phyloP scores from a whole-genome alignment of 2,797 vertebrate genomes.

The Amblyraja radiata region DNA sequence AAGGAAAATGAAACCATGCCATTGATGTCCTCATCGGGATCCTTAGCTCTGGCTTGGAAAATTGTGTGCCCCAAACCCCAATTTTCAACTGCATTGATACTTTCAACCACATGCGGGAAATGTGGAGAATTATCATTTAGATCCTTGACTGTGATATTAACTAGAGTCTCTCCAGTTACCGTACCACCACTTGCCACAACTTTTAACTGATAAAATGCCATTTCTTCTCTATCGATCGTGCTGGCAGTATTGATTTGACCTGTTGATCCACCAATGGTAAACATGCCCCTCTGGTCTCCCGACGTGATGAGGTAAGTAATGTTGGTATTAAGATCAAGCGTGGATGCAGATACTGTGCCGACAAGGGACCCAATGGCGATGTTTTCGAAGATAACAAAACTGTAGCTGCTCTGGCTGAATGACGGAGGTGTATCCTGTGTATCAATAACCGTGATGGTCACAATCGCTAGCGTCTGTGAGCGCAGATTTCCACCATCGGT shows the following conservation, averaged over 20 bases:
- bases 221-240: conserved; percentile 86
- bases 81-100: conserved; percentile 88
- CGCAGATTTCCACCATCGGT: conserved; percentile 78
- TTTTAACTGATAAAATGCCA: conserved; percentile 83
- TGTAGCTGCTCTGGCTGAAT: conserved; percentile 78
- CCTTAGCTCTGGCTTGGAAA: conserved; percentile 84
- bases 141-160: conserved; percentile 93
- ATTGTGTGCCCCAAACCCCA: conserved; percentile 88
- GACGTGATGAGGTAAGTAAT: conserved; percentile 89
- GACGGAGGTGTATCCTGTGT: conserved; percentile 90
- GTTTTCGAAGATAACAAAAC: conserved; percentile 97
- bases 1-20: conserved; percentile 82
- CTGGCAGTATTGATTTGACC: conserved; percentile 80
- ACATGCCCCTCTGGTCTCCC: conserved; percentile 84
- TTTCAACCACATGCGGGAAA: conserved; percentile 79
- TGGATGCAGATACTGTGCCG: conserved; percentile 81
- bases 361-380: conserved; percentile 73
- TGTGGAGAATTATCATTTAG: conserved; percentile 90
- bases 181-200: conserved; percentile 83
- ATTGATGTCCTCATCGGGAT: conserved; percentile 84
- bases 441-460: conserved; percentile 88
- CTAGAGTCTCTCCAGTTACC: conserved; percentile 78
- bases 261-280: conserved; percentile 63
- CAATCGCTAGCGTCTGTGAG: conserved; percentile 77
- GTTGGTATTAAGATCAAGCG: conserved; percentile 87